Conservation (phyloP, 2,113 vertebrate species). For the Corvus hawaiiensis region DNA sequence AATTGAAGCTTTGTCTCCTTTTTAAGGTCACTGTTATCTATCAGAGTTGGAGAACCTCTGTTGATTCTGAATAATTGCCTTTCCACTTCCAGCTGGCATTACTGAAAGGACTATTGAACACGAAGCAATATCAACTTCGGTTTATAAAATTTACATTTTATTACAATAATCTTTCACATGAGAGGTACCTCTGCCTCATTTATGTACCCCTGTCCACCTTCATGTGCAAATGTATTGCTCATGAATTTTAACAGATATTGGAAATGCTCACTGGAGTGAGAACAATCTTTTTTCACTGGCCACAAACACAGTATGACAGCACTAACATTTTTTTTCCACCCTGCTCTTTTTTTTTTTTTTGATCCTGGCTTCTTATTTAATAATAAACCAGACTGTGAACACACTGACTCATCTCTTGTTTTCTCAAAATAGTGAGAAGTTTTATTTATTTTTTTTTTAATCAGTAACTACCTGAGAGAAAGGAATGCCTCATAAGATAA, state of each 20-base stretch:
- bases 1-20: neutral
- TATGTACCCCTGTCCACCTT: neutral
- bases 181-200: neutral
- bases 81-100: neutral
- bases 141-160: constrained; percentile 36
- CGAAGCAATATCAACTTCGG: neutral
- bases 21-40: neutral
- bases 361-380: constrained; percentile 42
- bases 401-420: constrained; percentile 54
- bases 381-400: constrained; percentile 41
- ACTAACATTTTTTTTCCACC: constrained; percentile 21
- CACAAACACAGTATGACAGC: neutral
- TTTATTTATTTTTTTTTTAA: constrained; percentile 64
- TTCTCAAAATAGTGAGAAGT: constrained; percentile 61
- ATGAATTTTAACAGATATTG: constrained; percentile 36
- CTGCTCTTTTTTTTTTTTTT: neutral
- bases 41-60: neutral
- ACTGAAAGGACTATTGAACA: neutral
- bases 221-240: constrained; percentile 3
- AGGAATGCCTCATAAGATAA: constrained; percentile 60
- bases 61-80: neutral
- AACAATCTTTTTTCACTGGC: neutral
- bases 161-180: neutral
- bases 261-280: neutral
- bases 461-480: constrained; percentile 59